Base-by-base conservation (phyloP, 2,797 vertebrate species). In the Phoxinus dragarum region DNA sequence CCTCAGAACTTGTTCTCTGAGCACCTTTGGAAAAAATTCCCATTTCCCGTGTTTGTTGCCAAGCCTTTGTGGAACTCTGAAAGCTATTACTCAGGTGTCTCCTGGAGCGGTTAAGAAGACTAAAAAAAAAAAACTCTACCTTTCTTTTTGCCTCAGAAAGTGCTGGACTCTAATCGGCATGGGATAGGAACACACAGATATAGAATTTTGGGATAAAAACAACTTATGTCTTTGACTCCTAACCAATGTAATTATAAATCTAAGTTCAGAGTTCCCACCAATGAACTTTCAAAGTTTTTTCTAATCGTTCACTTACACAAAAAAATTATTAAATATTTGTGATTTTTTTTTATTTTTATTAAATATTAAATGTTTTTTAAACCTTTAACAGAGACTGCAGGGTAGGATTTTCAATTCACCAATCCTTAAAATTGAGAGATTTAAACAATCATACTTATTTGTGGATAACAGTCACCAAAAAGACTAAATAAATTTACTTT, bases 1-100 rank as follows among this genome's bases (percentile, higher is more conserved):
- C 79, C 86, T 89, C 61, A 84, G 85, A 89, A 87, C 66, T 86
- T 56, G 76, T 78, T 80, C 64, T 82, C 44, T 10, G 38, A 80
- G 54, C 17, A 31, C 75, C 72, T 82, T 42, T 34, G n/a, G 71
- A 71, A 79, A 85, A 66, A 79, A 27, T 19, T 40, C 44, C 40
- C 72, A 64, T 84, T 86, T 88, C 73, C 84, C 59, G 69, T 76
- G 66, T 80, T 86, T 83, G 85, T 85, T 69, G 77, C 52, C 19
- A 82, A 72, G 80, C 69, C 68, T 80, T 82, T 75, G 81, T 61
- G 10, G 40, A 54, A 21, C 81, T 82, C 73, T 82, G 69, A 84
- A 72, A 56, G 64, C 79, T 79, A 84, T 86, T 88, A 80, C 80
- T 83, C 82, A 67, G 81, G 82, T 82, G 79, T 83, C 79, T 82